A percentile compares a stretch with the other conserved stretches of the same genome.
phyloP scores from a whole-genome alignment of 2,113 vertebrate species.

The Prunella himalayana region DNA sequence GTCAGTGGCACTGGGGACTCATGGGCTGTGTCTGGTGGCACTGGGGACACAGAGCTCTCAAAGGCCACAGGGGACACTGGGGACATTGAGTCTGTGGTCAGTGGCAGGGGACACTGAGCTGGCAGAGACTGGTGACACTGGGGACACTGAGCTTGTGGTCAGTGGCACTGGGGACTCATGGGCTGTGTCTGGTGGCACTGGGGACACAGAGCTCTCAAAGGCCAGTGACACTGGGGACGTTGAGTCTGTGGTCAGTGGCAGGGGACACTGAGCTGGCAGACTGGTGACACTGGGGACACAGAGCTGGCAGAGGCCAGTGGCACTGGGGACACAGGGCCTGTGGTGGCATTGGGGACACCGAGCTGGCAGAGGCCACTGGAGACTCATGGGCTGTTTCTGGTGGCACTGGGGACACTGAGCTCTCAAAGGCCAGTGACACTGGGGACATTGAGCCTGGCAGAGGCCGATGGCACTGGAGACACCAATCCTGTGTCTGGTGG shows the following conservation, averaged over 20 bases:
- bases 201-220: too few relatives aligned
- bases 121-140: background rate
- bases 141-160: fast-evolving
- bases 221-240: too few relatives aligned
- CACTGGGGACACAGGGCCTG: background rate
- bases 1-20: too few relatives aligned
- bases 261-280: background rate
- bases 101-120: background rate
- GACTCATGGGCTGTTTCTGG: background rate
- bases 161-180: background rate
- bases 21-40: too few relatives aligned
- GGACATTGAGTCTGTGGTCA: fast-evolving
- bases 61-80: too few relatives aligned
- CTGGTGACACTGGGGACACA: background rate
- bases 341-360: background rate
- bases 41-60: too few relatives aligned
- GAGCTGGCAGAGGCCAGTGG: background rate
- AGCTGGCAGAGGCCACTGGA: background rate
- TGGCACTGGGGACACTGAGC: background rate
- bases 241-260: fast-evolving
- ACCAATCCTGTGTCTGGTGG: too few relatives aligned
- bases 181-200: too few relatives aligned
- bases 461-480: background rate
- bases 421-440: too few relatives aligned
- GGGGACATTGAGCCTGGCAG: too few relatives aligned